These are phyloP conservation scores for Noctua janthe DNA, from an alignment of 2,888 invertebrate species.

Conservation along the genomic window DNA sequence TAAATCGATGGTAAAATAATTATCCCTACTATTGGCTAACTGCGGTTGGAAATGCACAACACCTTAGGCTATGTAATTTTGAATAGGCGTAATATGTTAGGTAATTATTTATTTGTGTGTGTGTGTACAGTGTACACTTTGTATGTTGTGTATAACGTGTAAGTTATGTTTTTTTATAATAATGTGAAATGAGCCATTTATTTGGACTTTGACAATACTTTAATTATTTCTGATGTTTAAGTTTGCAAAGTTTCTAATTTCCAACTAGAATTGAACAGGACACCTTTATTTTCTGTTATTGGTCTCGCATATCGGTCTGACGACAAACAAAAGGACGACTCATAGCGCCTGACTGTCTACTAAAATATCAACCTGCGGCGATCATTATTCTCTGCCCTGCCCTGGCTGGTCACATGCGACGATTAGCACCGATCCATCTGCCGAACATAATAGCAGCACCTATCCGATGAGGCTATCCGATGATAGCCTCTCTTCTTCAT, in stretches of 20 bases:
- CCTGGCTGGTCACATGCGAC: not conserved
- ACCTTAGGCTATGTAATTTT: conserved; percentile 78
- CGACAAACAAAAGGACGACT: not conserved
- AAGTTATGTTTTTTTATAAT: conserved; percentile 43
- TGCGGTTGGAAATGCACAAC: conserved; percentile 49
- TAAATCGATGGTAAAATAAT: conserved; percentile 80
- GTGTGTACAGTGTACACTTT: conserved; percentile 5
- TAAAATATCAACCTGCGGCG: not conserved
- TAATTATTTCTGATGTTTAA: not conserved
- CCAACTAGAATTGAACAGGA: not conserved
- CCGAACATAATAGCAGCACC: not conserved
- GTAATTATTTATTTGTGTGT: conserved; percentile 56
- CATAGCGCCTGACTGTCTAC: not conserved
- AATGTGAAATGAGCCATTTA: conserved; percentile 17
- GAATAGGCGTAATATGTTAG: conserved; percentile 66
- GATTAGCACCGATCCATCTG: not conserved
- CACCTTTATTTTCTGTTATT: not conserved
- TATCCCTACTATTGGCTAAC: conserved; percentile 62
- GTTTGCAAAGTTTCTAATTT: not conserved
- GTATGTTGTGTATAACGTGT: not conserved
- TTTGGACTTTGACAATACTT: not conserved
- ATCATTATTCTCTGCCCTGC: not conserved
- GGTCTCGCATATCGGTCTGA: not conserved
- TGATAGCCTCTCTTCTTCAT: not conserved
- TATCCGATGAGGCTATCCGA: not conserved